Evolutionary conservation across 2,113 vertebrate species (phyloP), one percentile per base, ranked within the genome.

Genomic region (Odontophorus gujanensis): DNA sequence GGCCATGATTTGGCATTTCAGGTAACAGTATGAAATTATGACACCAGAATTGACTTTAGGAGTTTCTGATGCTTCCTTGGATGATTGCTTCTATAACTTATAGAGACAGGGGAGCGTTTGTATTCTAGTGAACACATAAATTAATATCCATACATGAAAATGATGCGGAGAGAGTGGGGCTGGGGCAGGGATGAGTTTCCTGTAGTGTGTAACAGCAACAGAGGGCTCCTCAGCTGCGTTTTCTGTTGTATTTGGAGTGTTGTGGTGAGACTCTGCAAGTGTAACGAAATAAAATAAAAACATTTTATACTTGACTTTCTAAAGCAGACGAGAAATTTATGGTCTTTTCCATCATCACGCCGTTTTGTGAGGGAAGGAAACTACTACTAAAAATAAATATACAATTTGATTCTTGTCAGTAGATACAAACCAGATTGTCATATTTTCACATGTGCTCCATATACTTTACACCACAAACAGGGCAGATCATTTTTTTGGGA

Each of bases 11-110:
- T 98, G 98, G 97, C 97, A 98, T 97, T 97, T 97, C 95, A 92
- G 93, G 96, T 97, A 97, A 96, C 95, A 97, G 97, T 94, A 97
- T 97, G 96, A 97, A 98, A 98, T 98, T 98, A 98, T 97, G 97
- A 96, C 96, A 95, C 96, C 92, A 96, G 97, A 98, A 98, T 97
- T 98, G 97, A 98, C 97, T 98, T 97, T 96, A 96, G 95, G 97
- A 97, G 95, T 98, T 98, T 97, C 97, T 95, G 96, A 96, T 97
- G 97, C 97, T 97, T 97, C 97, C 97, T 97, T 96, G 96, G 97
- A 93, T 97, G 97, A 98, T 98, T 98, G 97, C 98, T 97, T 97
- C 98, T 97, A 98, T 98, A 98, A 98, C 97, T 98, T 98, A 98
- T 89, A 90, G 97, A 97, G 97, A 97, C 97, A 97, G 97, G 95